Evolutionary conservation across 1,140 invertebrate genomes (phyloP).

Genomic region (Atta cephalotes): DNA sequence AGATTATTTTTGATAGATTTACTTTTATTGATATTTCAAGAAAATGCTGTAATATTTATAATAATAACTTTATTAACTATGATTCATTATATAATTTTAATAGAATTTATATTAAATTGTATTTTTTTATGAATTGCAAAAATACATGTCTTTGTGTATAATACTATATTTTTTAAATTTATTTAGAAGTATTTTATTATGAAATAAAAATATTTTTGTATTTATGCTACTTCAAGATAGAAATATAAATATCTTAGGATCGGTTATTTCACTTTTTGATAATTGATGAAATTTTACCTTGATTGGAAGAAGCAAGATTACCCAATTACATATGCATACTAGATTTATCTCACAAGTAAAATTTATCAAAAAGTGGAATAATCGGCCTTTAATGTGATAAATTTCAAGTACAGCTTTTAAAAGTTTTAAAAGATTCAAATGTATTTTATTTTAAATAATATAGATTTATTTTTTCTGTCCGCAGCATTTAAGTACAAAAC

Average conservation of each 20-base stretch:
- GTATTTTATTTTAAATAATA: conserved; percentile 6
- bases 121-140: not conserved
- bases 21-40: conserved; percentile 33
- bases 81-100: not conserved
- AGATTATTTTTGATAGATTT: not conserved
- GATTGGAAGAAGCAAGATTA: too few relatives aligned
- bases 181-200: not conserved
- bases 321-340: too few relatives aligned
- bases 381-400: not conserved
- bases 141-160: not conserved
- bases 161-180: not conserved
- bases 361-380: too few relatives aligned
- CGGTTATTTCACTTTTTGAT: too few relatives aligned
- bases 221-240: conserved; percentile 27
- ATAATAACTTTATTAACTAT: not conserved
- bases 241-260: not conserved
- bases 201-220: conserved; percentile 67
- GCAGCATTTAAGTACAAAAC: conserved; percentile 81
- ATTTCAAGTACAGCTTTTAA: not conserved
- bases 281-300: too few relatives aligned
- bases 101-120: conserved; percentile 30
- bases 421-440: not conserved
- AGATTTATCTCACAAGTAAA: too few relatives aligned
- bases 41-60: not conserved
- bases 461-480: conserved; percentile 51